phyloP scores from a whole-genome alignment of 2,113 vertebrate species.

The Chrysemys picta region DNA sequence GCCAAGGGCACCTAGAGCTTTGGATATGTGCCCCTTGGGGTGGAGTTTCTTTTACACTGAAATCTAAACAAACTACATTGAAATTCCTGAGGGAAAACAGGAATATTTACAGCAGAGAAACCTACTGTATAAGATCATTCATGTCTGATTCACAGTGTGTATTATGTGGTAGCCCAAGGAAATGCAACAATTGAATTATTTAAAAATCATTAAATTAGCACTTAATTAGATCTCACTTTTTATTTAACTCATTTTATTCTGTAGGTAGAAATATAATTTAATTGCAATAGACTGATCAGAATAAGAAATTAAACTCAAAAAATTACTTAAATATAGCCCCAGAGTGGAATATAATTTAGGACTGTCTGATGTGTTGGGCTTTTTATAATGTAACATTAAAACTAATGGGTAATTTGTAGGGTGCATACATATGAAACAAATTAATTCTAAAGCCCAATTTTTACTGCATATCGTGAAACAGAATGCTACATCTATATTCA shows the following conservation, averaged over 20 bases:
- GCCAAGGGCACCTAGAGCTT: neutral
- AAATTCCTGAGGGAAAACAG: neutral
- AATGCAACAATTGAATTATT: neutral
- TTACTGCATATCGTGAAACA: slow-evolving; percentile 47
- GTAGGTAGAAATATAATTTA: slow-evolving; percentile 17
- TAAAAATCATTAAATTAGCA: slow-evolving; percentile 29
- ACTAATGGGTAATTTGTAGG: slow-evolving; percentile 71
- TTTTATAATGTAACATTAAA: slow-evolving; percentile 52
- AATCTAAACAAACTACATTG: neutral
- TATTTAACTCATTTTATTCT: slow-evolving; percentile 33
- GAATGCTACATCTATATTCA: slow-evolving; percentile 12
- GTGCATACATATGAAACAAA: slow-evolving; percentile 48
- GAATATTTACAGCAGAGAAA: neutral
- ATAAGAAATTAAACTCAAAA: slow-evolving; percentile 47
- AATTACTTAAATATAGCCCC: slow-evolving; percentile 56
- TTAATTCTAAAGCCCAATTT: slow-evolving; percentile 54
- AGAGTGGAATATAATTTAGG: slow-evolving; percentile 42
- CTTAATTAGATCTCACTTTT: slow-evolving; percentile 20
- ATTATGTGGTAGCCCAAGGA: neutral
- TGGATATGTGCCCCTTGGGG: neutral
- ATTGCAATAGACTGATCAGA: slow-evolving; percentile 30
- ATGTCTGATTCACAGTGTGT: neutral
- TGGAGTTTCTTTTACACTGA: neutral
- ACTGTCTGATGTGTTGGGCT: neutral
- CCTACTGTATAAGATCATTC: neutral